Evolutionary conservation across 2,113 vertebrate species (phyloP), one percentile per base, ranked within the genome.

Genomic region (Thalassarche chlororhynchos): DNA sequence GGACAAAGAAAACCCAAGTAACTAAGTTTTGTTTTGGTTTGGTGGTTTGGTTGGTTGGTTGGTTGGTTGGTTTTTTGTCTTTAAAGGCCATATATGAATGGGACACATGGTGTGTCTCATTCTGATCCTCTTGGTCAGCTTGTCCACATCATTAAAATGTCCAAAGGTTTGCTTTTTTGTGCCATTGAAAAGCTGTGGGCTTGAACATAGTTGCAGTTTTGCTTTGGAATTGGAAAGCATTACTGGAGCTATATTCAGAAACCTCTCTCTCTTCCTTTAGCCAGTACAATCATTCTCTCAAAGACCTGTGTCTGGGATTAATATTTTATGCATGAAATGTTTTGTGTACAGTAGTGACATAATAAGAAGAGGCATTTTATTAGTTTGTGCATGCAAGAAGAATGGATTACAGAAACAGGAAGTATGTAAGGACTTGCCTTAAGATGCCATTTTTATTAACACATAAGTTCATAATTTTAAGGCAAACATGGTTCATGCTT

Each of bases 341-440:
- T 97, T 92, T 14, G 9, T 97, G 95, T 97, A 97, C 95, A 96
- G 95, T 97, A 94, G 93, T 97, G 96, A 97, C 95, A 98, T 97
- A 98, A 98, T 97, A 97, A 97, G 97, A 97, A 98, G 94, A 96
- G 95, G 95, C 97, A 96, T 92, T 96, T 95, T 97, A 89, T 96
- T 85, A 54, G 70, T 93, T 89, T 84, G 89, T 60, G 88, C 71
- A 90, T 93, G 93, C 55, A 69, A 57, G 84, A 96, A 98, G 88
- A 91, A 86, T 55, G 52, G 93, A 86, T 94, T 70, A 75, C 90
- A 87, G 75, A 74, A 95, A 82, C 8, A 55, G 70, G 93, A 93
- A 92, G 88, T 96, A 44, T 96, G 77, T 52, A 66, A 80, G 57
- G 54, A 74, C 89, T 86, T 95, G 65, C 84, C 82, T 92, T 91